A percentile compares a stretch with the other conserved stretches of the same genome.
These are phyloP conservation scores for Euclidia mi DNA, from an alignment of 2,888 invertebrate species.

Conservation along the genomic window DNA sequence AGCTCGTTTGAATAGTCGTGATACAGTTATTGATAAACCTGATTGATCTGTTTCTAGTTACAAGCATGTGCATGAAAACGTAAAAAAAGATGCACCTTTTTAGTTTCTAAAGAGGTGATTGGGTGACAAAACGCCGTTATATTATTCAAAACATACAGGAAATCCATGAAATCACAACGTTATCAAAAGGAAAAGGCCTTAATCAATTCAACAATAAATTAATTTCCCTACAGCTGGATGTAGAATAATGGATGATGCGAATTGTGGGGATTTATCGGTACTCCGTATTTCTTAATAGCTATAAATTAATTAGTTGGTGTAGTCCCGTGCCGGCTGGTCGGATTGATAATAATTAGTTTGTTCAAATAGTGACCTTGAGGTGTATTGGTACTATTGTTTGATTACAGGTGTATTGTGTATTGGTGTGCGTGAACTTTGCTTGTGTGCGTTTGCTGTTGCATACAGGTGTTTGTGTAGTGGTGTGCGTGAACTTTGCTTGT, in stretches of 20 bases:
- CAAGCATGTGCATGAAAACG: too few species aligned
- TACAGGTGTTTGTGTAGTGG: too few species aligned
- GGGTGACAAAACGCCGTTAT: too few species aligned
- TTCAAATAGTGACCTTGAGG: slow-evolving; percentile 45
- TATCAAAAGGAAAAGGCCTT: slow-evolving; percentile 22
- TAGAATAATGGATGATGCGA: slow-evolving; percentile 55
- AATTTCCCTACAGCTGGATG: slow-evolving; percentile 47
- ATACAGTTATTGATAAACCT: too few species aligned
- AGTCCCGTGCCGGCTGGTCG: slow-evolving; percentile 38
- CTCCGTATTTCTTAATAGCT: slow-evolving; percentile 55
- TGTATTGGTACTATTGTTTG: not conserved
- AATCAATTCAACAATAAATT: slow-evolving; percentile 47
- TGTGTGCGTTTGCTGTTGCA: too few species aligned
- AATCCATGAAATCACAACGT: slow-evolving; percentile 19
- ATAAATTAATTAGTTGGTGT: slow-evolving; percentile 59
- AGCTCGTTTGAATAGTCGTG: too few species aligned
- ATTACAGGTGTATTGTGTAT: too few species aligned
- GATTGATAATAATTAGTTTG: slow-evolving; percentile 64
- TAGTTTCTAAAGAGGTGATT: too few species aligned
- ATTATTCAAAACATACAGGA: slow-evolving; percentile 5
- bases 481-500: not conserved
- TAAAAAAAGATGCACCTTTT: too few species aligned
- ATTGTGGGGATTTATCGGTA: slow-evolving; percentile 52
- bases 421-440: too few species aligned
- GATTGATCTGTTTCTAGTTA: too few species aligned